phyloP scores from a whole-genome alignment of 2,113 vertebrate species.

The Silurus meridionalis region DNA sequence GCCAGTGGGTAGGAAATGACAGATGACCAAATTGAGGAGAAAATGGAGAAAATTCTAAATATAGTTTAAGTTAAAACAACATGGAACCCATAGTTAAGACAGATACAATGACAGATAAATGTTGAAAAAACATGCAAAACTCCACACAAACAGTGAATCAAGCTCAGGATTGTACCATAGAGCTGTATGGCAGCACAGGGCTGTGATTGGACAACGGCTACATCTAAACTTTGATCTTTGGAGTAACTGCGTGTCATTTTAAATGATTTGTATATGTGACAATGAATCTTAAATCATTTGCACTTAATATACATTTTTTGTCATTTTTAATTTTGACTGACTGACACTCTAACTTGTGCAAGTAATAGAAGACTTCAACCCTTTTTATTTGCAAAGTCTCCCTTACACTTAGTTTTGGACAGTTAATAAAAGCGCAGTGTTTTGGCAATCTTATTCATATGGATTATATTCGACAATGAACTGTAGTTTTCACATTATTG shows the following conservation, averaged over 20 bases:
- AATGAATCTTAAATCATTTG: not conserved
- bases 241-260: not conserved
- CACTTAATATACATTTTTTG: not conserved
- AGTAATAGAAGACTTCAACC: not conserved
- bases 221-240: not conserved
- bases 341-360: not conserved
- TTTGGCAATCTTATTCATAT: not conserved
- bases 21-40: not conserved
- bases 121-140: not conserved
- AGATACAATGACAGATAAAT: not conserved
- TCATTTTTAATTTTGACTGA: not conserved
- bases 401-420: not conserved
- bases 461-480: not conserved
- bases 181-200: not conserved
- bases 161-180: not conserved
- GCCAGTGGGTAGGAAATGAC: not conserved
- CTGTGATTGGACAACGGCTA: too few species aligned
- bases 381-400: not conserved
- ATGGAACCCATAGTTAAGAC: not conserved
- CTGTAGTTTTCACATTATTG: not conserved
- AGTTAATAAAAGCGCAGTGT: not conserved
- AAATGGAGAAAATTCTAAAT: not conserved
- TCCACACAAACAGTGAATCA: not conserved
- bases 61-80: not conserved
- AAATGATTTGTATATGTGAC: not conserved